phyloP scores from a whole-genome alignment of 2,888 invertebrate genomes.

The Ormia ochracea region DNA sequence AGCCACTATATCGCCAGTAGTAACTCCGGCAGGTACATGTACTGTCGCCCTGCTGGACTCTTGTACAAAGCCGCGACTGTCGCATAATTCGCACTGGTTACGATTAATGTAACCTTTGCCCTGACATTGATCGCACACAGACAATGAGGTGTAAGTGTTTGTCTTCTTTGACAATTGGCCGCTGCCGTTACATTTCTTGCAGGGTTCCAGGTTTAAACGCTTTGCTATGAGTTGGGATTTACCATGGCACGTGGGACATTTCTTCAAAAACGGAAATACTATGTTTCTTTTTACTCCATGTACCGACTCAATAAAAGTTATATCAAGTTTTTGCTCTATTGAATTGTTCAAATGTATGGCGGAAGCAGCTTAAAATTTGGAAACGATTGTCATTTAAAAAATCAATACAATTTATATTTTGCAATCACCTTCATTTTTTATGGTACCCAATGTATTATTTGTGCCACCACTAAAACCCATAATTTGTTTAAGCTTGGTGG shows the following conservation, averaged over 20 bases:
- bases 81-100: slow-evolving; percentile 71
- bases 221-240: slow-evolving; percentile 67
- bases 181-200: slow-evolving; percentile 73
- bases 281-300: slow-evolving; percentile 71
- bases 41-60: slow-evolving; percentile 68
- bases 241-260: slow-evolving; percentile 72
- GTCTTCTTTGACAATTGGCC: slow-evolving; percentile 69
- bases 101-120: slow-evolving; percentile 71
- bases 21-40: slow-evolving; percentile 69
- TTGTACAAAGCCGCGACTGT: slow-evolving; percentile 70
- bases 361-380: slow-evolving; percentile 64
- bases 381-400: background rate
- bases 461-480: slow-evolving; percentile 38
- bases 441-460: slow-evolving; percentile 25
- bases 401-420: background rate
- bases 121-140: slow-evolving; percentile 69
- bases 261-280: slow-evolving; percentile 67
- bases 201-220: slow-evolving; percentile 69
- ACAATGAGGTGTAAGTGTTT: slow-evolving; percentile 64
- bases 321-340: slow-evolving; percentile 66
- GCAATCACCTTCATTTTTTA: slow-evolving; percentile 60
- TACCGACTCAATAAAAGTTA: slow-evolving; percentile 72
- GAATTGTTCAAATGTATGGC: slow-evolving; percentile 63
- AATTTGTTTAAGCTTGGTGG: slow-evolving; percentile 23
- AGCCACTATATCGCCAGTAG: slow-evolving; percentile 69